Evolutionary conservation across 2,797 vertebrate species (phyloP), one percentile per base, ranked within the genome.

Genomic region (Tolypeutes matacus): DNA sequence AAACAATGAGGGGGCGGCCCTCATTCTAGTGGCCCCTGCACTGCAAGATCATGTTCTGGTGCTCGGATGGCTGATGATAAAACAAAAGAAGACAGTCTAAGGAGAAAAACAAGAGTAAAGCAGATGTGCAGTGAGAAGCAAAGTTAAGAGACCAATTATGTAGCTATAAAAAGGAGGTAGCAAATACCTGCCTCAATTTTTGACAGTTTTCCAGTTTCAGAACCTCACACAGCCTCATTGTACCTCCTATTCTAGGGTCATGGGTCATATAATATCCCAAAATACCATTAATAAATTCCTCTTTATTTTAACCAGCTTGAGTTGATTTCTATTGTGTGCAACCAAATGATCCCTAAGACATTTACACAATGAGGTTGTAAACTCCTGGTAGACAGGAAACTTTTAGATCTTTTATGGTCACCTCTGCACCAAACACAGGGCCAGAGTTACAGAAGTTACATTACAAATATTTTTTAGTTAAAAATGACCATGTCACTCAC

Each of bases 401-500:
- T 87, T 95, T 65, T 23, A 62, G 25, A 56, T 49, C 17, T 8
- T 89, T 46, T 65, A 75, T 60, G 62, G 42, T 81, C 86, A 92
- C 18, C 64, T 84, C 42, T 70, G 78, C 42, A 82, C 25, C 10
- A 86, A 88, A 3, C 69, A 70, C 25, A 81, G 76, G 51, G 34
- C 67, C 20, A 94, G 0, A 70, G 27, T 58, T 34, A 89, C 21
- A 36, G 53, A 94, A 91, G 18, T 72, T 81, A 89, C 3, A 34
- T 31, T 36, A 94, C 73, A 92, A 81, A 49, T 56, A 69, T 67
- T n/a, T 95, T 81, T 72, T 92, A 51, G 51, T 69, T 65, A 92
- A 91, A 87, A 84, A 85, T 70, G 21, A 91, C 60, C 39, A 69
- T 31, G 31, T 75, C 25, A 70, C 10, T 15, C 51, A 89, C 31